phyloP scores from a whole-genome alignment of 2,797 vertebrate genomes.

The Coregonus sp. region DNA sequence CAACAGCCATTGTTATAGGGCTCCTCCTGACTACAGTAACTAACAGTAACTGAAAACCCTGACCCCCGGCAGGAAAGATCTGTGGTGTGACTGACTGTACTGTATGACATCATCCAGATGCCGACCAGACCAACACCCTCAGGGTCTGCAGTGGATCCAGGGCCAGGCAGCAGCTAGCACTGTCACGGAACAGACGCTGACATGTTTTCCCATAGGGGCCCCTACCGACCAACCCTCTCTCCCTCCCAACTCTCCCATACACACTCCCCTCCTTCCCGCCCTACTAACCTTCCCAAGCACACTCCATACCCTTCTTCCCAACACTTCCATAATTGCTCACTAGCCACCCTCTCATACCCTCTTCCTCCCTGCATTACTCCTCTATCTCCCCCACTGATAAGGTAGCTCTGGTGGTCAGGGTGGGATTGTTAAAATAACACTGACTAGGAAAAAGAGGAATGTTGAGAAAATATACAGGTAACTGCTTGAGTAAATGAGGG shows the following conservation, averaged over 20 bases:
- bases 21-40: background rate
- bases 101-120: slow-evolving; percentile 12
- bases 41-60: slow-evolving; percentile 1
- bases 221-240: background rate
- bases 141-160: background rate
- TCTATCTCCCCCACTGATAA: slow-evolving; percentile 42
- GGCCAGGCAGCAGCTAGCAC: background rate
- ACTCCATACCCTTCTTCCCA: too few species aligned
- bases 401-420: slow-evolving; percentile 34
- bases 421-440: slow-evolving; percentile 49
- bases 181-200: too few species aligned
- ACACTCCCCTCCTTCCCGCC: background rate
- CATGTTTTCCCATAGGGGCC: background rate
- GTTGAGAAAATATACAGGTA: background rate
- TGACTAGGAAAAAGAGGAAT: background rate
- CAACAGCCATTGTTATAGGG: background rate
- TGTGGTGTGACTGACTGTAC: background rate
- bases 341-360: slow-evolving; percentile 16
- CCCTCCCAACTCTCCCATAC: background rate
- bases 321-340: background rate
- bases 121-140: background rate
- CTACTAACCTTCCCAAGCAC: too few species aligned
- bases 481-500: background rate
- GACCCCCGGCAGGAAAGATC: background rate
- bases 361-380: slow-evolving; percentile 41